Conservation (phyloP, 2,113 vertebrate species). For the Cepphus grylle region DNA sequence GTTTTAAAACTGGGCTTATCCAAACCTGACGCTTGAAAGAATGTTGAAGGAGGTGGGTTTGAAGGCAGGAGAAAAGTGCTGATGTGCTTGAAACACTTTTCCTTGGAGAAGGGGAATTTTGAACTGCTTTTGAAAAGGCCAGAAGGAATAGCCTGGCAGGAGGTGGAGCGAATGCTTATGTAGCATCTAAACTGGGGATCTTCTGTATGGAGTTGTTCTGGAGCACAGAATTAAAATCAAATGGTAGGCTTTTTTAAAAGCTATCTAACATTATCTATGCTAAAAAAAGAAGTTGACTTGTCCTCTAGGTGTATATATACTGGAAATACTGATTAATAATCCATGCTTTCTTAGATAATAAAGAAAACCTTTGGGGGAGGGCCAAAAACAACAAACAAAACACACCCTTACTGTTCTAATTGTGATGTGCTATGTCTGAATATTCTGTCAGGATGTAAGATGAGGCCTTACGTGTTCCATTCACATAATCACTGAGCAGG, state of each 20-base stretch:
- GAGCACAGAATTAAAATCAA: neutral
- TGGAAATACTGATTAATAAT: neutral
- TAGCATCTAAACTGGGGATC: no score
- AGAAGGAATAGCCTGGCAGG: neutral
- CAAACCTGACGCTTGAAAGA: neutral
- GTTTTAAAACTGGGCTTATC: neutral
- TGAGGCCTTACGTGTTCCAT: fast-evolving
- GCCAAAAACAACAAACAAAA: neutral
- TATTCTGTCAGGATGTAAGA: neutral
- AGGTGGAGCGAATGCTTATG: no score
- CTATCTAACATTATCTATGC: neutral
- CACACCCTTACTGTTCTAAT: neutral
- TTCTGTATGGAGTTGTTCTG: neutral
- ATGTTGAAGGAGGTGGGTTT: neutral
- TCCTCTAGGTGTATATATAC: neutral
- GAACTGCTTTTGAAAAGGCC: neutral
- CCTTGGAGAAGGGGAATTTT: neutral
- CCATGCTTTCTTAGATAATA: neutral
- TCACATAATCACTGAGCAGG: neutral
- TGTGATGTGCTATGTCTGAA: neutral
- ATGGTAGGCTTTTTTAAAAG: fast-evolving
- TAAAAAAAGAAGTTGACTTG: neutral
- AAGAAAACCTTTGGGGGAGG: neutral
- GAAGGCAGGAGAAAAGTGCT: neutral
- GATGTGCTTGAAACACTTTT: neutral